Evolutionary conservation across 1,140 invertebrate species (phyloP).

Genomic region (Listronotus bonariensis): DNA sequence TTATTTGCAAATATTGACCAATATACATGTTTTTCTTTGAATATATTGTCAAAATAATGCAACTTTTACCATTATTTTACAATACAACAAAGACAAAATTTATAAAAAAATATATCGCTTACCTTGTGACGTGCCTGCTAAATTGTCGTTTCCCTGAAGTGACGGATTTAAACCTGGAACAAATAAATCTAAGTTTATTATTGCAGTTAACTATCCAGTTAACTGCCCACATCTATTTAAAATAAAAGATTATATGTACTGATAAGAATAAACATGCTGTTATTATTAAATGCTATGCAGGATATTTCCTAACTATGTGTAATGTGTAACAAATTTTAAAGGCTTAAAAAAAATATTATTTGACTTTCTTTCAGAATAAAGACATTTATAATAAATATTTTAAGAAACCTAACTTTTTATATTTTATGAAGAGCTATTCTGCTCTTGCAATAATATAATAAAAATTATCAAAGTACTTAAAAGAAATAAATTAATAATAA

Average conservation of each 20-base stretch:
- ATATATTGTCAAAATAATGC: background rate
- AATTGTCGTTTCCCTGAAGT: conserved; percentile 66
- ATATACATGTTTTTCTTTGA: background rate
- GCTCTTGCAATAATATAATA: too few species aligned
- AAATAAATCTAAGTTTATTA: conserved; percentile 45
- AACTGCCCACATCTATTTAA: conserved; percentile 39
- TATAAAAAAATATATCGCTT: conserved; percentile 59
- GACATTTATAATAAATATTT: too few species aligned
- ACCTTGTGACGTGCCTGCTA: conserved; percentile 85
- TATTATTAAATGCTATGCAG: too few species aligned
- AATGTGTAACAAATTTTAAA: too few species aligned
- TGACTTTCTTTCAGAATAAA: too few species aligned
- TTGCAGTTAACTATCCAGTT: conserved; percentile 46
- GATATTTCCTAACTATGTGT: too few species aligned
- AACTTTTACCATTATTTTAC: background rate
- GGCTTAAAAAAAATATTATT: too few species aligned
- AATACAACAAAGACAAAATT: conserved; percentile 10
- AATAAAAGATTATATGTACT: background rate
- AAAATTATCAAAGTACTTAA: too few species aligned
- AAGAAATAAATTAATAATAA: too few species aligned
- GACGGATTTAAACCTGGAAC: conserved; percentile 68
- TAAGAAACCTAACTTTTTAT: too few species aligned
- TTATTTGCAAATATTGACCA: conserved; percentile 3
- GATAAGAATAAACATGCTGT: too few species aligned
- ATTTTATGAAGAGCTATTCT: too few species aligned